A percentile compares a stretch with the other conserved stretches of the same genome.
These are phyloP conservation scores for Pomacea canaliculata DNA, from an alignment of 2,888 invertebrate genomes.

Conservation along the genomic window DNA sequence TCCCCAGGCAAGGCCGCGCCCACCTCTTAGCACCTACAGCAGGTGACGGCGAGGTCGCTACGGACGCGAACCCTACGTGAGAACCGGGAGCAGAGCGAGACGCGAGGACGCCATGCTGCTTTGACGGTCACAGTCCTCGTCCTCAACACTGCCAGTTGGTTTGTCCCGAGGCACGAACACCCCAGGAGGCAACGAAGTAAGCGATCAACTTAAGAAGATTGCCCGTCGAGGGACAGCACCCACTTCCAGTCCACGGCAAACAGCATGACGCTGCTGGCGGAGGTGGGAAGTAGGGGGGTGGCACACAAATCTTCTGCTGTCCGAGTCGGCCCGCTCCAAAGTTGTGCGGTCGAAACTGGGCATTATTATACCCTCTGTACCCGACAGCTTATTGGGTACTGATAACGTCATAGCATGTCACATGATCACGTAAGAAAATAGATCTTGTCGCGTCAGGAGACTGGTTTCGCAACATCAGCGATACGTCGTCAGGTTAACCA, in stretches of 20 bases:
- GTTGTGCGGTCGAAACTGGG: background rate
- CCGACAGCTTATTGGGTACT: too few relatives aligned
- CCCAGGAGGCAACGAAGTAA: constrained; percentile 37
- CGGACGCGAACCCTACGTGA: constrained; percentile 23
- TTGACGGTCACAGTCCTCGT: background rate
- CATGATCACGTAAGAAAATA: too few relatives aligned
- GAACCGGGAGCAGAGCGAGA: constrained; percentile 32
- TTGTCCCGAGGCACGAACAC: constrained; percentile 30
- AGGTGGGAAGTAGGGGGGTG: background rate
- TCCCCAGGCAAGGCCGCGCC: constrained; percentile 28
- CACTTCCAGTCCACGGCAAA: constrained; percentile 35
- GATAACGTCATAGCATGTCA: too few relatives aligned
- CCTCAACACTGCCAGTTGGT: constrained; percentile 24
- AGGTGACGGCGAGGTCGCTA: constrained; percentile 35
- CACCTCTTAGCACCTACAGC: constrained; percentile 33
- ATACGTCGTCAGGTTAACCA: too few relatives aligned
- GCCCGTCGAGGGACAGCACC: constrained; percentile 30
- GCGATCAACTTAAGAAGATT: constrained; percentile 14
- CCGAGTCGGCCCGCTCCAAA: constrained; percentile 13
- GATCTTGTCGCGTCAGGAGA: too few relatives aligned
- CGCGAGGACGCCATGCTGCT: constrained; percentile 3
- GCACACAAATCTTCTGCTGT: background rate
- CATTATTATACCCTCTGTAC: constrained; percentile 2
- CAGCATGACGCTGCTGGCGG: constrained; percentile 10
- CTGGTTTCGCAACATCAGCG: too few relatives aligned